These are phyloP conservation scores for Cyprinodon variegatus DNA, from an alignment of 2,113 vertebrate genomes.

Conservation along the genomic window DNA sequence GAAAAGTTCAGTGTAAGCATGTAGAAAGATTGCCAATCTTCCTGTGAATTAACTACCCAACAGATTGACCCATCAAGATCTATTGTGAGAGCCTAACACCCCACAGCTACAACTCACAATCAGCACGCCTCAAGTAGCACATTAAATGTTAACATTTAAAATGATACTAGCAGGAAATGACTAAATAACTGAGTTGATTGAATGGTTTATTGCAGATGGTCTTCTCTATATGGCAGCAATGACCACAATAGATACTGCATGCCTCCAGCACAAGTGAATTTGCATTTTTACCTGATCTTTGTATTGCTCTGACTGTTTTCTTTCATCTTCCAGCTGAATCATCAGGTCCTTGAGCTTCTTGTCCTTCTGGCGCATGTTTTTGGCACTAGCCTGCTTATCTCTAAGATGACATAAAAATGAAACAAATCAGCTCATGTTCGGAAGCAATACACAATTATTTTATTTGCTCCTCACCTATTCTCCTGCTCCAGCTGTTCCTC, in stretches of 20 bases:
- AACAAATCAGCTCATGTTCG: not conserved
- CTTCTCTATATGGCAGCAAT: not conserved
- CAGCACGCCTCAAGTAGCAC: too few relatives aligned
- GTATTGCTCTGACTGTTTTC: constrained; percentile 91
- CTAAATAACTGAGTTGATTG: too few relatives aligned
- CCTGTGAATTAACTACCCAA: too few relatives aligned
- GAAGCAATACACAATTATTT: not conserved
- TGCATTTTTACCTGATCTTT: constrained; percentile 89
- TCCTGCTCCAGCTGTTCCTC: constrained; percentile 95
- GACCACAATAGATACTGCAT: not conserved
- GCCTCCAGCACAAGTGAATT: too few relatives aligned
- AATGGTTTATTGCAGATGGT: too few relatives aligned
- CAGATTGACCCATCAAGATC: too few relatives aligned
- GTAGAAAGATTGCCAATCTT: too few relatives aligned
- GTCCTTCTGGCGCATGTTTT: constrained; percentile 90
- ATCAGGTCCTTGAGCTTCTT: constrained; percentile 94
- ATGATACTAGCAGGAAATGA: too few relatives aligned
- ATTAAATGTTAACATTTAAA: too few relatives aligned
- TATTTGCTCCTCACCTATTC: constrained; percentile 82
- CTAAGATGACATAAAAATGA: constrained; percentile 65
- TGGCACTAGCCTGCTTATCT: constrained; percentile 86
- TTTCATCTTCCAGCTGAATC: constrained; percentile 91
- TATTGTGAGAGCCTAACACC: too few relatives aligned
- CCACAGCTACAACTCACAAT: too few relatives aligned
- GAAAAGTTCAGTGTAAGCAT: too few relatives aligned